Evolutionary conservation across 2,797 vertebrate genomes (phyloP).

Genomic region (Telmatherina bonti): DNA sequence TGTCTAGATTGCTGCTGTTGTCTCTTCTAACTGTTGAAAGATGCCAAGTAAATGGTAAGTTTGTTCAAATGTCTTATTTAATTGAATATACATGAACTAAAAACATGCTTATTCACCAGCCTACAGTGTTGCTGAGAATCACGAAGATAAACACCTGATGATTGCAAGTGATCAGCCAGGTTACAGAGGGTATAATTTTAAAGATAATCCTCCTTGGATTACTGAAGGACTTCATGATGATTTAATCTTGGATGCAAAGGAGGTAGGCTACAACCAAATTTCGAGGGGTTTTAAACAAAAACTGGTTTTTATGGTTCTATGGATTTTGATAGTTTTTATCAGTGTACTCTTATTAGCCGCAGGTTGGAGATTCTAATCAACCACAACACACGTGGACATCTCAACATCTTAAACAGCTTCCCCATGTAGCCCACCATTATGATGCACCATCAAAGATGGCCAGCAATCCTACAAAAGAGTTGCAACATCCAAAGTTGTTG

Average conservation of each 20-base stretch:
- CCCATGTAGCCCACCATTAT: too few species aligned
- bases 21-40: background rate
- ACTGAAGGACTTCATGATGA: background rate
- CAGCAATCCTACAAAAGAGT: too few species aligned
- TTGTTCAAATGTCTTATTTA: background rate
- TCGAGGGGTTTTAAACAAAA: background rate
- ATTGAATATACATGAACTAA: background rate
- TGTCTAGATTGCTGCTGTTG: constrained; percentile 8
- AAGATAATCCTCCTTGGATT: background rate
- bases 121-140: background rate
- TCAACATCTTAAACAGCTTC: background rate
- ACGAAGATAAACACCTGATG: background rate
- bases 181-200: background rate
- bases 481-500: too few species aligned
- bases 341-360: background rate
- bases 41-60: background rate
- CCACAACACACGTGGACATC: background rate
- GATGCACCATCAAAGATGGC: too few species aligned
- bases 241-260: background rate
- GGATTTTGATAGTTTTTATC: background rate
- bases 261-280: background rate
- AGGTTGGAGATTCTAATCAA: background rate
- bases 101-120: background rate
- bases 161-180: background rate
- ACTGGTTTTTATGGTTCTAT: fast-evolving